Conservation (phyloP, 53 echinoderm and acorn worm species). For the Holothuria leucospilota region DNA sequence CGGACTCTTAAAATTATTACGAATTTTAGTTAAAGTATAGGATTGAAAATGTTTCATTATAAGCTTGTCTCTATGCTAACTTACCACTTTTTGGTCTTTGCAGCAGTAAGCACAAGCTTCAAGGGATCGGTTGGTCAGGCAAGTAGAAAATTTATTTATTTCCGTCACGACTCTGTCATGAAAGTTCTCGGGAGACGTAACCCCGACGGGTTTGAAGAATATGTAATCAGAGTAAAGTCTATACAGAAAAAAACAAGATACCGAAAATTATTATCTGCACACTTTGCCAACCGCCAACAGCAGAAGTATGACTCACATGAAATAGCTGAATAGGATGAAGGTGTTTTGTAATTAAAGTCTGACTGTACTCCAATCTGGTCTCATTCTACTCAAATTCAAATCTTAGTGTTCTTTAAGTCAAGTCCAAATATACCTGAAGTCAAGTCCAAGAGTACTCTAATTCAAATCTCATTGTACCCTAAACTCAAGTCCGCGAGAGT, state of each 20-base stretch:
- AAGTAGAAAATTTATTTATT: background rate
- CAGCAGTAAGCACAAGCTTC: background rate
- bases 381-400: too few relatives aligned
- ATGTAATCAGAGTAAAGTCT: slow-evolving; percentile 25
- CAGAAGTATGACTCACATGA: background rate
- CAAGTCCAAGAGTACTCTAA: too few relatives aligned
- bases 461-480: too few relatives aligned
- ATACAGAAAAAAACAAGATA: background rate
- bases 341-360: too few relatives aligned
- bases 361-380: too few relatives aligned
- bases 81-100: background rate
- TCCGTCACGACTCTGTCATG: background rate
- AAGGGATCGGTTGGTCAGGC: background rate
- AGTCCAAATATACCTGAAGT: too few relatives aligned
- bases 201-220: background rate
- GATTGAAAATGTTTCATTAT: too few relatives aligned
- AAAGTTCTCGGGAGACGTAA: background rate
- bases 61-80: background rate
- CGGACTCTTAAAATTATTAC: too few relatives aligned
- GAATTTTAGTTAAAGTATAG: too few relatives aligned
- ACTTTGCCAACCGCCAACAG: background rate
- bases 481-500: too few relatives aligned
- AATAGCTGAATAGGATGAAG: too few relatives aligned
- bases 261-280: background rate
- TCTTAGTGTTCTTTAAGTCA: too few relatives aligned